A percentile compares a stretch with the other conserved stretches of the same genome.
phyloP scores from a whole-genome alignment of 2,113 vertebrate genomes.

The Monarcha castaneiventris region DNA sequence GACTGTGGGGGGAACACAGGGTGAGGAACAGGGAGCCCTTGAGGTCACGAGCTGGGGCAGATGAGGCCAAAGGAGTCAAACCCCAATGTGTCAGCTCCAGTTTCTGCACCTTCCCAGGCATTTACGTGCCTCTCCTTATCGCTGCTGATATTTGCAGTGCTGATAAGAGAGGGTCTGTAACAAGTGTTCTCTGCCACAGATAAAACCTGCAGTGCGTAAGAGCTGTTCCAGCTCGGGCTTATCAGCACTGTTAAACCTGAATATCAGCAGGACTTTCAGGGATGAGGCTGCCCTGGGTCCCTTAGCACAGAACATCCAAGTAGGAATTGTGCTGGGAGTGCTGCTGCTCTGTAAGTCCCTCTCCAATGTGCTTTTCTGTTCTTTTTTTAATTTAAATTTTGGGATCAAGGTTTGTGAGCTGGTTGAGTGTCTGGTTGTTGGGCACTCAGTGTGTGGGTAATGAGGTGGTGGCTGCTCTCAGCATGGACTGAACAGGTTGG shows the following conservation, averaged over 20 bases:
- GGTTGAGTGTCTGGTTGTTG: neutral
- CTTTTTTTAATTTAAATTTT: neutral
- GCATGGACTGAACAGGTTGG: accelerated
- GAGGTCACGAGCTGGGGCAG: neutral
- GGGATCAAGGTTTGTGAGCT: neutral
- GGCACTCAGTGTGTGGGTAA: neutral
- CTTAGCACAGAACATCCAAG: accelerated
- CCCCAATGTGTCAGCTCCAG: accelerated
- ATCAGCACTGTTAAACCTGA: neutral
- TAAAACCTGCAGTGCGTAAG: neutral
- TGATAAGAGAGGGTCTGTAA: slow-evolving; percentile 1
- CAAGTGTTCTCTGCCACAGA: neutral
- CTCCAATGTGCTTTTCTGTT: too few species aligned
- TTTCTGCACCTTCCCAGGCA: neutral
- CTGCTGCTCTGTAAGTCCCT: slow-evolving; percentile 16
- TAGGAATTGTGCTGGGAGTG: neutral
- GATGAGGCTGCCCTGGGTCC: neutral
- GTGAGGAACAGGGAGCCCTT: neutral
- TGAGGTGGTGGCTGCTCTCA: neutral
- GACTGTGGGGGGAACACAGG: accelerated
- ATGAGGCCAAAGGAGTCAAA: neutral
- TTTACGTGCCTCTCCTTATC: neutral
- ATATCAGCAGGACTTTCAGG: neutral
- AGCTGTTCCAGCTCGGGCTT: neutral
- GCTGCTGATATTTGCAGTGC: neutral